phyloP scores from a whole-genome alignment of 2,888 invertebrate genomes.

The Dilophus febrilis region DNA sequence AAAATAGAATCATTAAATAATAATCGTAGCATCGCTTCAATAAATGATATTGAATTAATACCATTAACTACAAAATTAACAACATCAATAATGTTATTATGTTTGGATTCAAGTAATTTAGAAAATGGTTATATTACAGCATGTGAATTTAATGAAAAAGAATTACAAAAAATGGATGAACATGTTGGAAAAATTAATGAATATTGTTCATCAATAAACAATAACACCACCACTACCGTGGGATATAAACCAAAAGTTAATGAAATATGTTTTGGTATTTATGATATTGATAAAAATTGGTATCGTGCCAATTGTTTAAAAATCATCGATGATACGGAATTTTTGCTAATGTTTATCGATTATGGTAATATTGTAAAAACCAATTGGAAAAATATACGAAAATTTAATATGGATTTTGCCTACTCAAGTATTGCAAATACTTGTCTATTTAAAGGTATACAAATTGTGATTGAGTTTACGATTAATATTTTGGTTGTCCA shows the following conservation, averaged over 20 bases:
- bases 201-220: too few species aligned
- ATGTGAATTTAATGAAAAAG: conserved; percentile 9
- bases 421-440: conserved; percentile 15
- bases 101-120: conserved; percentile 13
- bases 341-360: conserved; percentile 15
- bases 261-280: conserved; percentile 15
- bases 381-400: conserved; percentile 13
- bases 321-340: conserved; percentile 10
- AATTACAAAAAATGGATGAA: conserved; percentile 10
- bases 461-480: too few species aligned
- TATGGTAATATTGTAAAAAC: conserved; percentile 15
- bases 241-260: conserved; percentile 2
- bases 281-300: conserved; percentile 15
- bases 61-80: conserved; percentile 11
- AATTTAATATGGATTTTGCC: conserved; percentile 13
- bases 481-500: too few species aligned
- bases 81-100: conserved; percentile 12
- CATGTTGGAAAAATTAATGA: too few species aligned
- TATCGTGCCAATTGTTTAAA: conserved; percentile 16
- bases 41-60: conserved; percentile 13
- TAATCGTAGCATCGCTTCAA: too few species aligned
- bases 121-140: conserved; percentile 13
- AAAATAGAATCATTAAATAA: too few species aligned
- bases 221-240: too few species aligned
- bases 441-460: conserved; percentile 14